Percentiles rank a stretch among this genome's conserved stretches.
These are phyloP conservation scores for Tragelaphus strepsiceros DNA, from an alignment of 2,113 vertebrate genomes.

Conservation along the genomic window DNA sequence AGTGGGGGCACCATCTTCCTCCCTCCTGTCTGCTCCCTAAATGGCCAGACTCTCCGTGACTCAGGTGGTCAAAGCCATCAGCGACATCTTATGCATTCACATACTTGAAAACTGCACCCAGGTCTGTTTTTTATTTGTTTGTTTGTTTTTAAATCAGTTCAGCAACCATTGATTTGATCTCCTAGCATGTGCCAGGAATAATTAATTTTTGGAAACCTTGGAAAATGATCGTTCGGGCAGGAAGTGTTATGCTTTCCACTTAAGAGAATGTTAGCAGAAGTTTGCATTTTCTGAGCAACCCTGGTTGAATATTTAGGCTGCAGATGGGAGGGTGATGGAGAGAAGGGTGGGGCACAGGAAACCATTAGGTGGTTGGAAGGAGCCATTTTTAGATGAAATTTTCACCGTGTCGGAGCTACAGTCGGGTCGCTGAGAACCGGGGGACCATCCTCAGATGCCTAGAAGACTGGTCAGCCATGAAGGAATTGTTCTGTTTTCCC, in stretches of 20 bases:
- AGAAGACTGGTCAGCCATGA: neutral
- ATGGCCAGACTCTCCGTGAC: rapidly evolving
- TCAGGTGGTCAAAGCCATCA: neutral
- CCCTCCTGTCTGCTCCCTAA: neutral
- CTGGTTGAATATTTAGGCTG: neutral
- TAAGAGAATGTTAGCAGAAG: neutral
- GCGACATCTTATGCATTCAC: rapidly evolving
- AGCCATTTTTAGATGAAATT: neutral
- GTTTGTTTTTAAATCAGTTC: neutral
- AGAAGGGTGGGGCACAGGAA: neutral
- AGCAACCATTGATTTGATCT: neutral
- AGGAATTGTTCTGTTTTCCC: neutral
- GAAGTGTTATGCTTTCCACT: neutral
- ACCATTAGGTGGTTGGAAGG: neutral
- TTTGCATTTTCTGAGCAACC: neutral
- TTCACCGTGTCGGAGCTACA: neutral
- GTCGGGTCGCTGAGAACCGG: neutral
- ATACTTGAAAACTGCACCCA: neutral
- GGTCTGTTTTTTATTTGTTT: neutral
- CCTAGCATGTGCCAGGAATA: neutral
- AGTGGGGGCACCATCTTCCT: neutral
- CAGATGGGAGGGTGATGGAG: neutral
- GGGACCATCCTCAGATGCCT: neutral
- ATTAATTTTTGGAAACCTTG: neutral
- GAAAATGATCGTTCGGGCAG: neutral